A percentile compares a stretch with the other conserved stretches of the same genome.
Evolutionary conservation across 2,797 vertebrate genomes (phyloP).

Genomic region (Miichthys miiuy): DNA sequence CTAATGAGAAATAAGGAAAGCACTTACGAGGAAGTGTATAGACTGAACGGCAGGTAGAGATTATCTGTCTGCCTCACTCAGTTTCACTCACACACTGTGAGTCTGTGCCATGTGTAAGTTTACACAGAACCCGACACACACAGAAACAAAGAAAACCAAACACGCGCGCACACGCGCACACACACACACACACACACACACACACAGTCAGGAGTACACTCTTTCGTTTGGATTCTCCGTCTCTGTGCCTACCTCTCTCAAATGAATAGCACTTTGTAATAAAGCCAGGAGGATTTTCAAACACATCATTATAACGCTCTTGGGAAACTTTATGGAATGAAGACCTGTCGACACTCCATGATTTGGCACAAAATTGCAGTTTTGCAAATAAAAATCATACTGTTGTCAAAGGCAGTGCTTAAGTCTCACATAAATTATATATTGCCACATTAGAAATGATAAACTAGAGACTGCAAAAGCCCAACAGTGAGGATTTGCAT

Average conservation of each 20-base stretch:
- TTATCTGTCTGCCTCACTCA: conserved; percentile 67
- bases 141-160: conserved; percentile 28
- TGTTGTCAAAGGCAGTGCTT: conserved; percentile 24
- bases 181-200: background rate
- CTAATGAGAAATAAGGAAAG: conserved; percentile 80
- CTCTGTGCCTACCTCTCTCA: conserved; percentile 37
- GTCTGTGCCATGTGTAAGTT: conserved; percentile 42
- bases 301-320: conserved; percentile 51
- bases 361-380: conserved; percentile 33
- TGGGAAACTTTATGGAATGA: conserved; percentile 39
- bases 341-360: conserved; percentile 35
- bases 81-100: conserved; percentile 33
- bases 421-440: conserved; percentile 25
- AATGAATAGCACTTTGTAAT: conserved; percentile 63
- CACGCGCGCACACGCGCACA: background rate
- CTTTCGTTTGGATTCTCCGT: conserved; percentile 6
- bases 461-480: conserved; percentile 5
- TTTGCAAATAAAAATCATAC: conserved; percentile 39
- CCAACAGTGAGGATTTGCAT: conserved; percentile 28
- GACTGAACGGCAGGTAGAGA: conserved; percentile 72
- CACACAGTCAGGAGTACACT: conserved; percentile 12
- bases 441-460: conserved; percentile 14
- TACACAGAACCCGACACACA: conserved; percentile 17
- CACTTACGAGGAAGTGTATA: conserved; percentile 57
- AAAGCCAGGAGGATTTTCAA: conserved; percentile 63